Evolutionary conservation across 2,888 invertebrate genomes (phyloP), one percentile per base, ranked within the genome.

Genomic region (Chloromyia formosa): DNA sequence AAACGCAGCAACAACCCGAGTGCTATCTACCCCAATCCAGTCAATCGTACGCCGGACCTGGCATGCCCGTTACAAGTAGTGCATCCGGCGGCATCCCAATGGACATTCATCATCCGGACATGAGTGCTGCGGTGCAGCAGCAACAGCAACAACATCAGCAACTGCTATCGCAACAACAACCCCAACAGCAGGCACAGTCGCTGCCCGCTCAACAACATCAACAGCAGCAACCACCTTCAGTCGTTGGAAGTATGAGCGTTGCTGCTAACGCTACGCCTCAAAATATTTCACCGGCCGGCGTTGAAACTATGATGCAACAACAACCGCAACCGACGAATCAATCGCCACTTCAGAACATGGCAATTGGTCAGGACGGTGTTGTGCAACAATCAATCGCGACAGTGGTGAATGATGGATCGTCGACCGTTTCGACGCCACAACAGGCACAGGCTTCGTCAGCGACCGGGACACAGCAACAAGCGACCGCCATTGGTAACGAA

Each of bases 381-480:
- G 27, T 2, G 27, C 27, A 35, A 35, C 76, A n/a, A 72, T 76
- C 68, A 74, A 73, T 75, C n/a, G n/a, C n/a, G 68, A 58, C 58
- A 61, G 20, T 60, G 14, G 18, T 61, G 1, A 42, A n/a, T 22
- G 73, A 61, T 16, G 49, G 45, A 60, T 20, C 61, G 7, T 73
- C 73, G 12, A 60, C 72, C 22, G 56, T 64, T 40, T 71, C 71
- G 14, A 71, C 75, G 42, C 76, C 76, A 66, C 79, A 77, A 87
- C 61, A 87, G 71, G 87, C 82, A 87, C 86, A 83, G 87, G 87
- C 79, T 83, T 86, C 78, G 86, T 83, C 84, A 87, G 86, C 76
- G 83, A 87, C 54, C 75, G 72, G 61, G 77, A 60, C 81, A 87
- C 86, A 80, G 87, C 87, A 87, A 53, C 71, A 71, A 35, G 27